Evolutionary conservation across 2,888 invertebrate species (phyloP).

Genomic region (Trissoscelio sp.): DNA sequence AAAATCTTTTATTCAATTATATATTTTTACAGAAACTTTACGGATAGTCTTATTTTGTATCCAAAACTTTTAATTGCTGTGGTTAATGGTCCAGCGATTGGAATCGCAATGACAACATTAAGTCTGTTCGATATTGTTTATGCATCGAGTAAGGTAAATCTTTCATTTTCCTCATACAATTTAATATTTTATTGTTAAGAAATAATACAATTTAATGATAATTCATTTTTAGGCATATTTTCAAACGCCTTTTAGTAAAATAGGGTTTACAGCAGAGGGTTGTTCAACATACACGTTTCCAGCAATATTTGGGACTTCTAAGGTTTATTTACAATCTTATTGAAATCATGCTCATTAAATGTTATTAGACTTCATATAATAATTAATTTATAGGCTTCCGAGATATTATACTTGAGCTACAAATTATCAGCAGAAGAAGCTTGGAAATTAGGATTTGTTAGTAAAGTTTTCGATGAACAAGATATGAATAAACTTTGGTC

Average conservation of each 20-base stretch:
- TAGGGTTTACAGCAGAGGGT: constrained; percentile 95
- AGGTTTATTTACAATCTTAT: constrained; percentile 83
- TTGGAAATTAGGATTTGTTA: constrained; percentile 89
- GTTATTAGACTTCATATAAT: too few relatives aligned
- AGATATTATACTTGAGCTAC: constrained; percentile 88
- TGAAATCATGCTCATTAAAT: too few relatives aligned
- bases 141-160: constrained; percentile 90
- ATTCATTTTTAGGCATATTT: constrained; percentile 89
- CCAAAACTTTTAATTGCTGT: constrained; percentile 94
- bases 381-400: constrained; percentile 85
- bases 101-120: constrained; percentile 93
- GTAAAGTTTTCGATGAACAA: constrained; percentile 89
- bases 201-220: too few relatives aligned
- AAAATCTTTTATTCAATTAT: too few relatives aligned
- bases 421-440: constrained; percentile 93
- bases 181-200: too few relatives aligned
- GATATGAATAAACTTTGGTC: constrained; percentile 84
- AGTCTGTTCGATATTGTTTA: constrained; percentile 95
- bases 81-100: constrained; percentile 97
- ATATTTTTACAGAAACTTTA: too few relatives aligned
- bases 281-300: constrained; percentile 95
- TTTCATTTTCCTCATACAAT: constrained; percentile 16
- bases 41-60: too few relatives aligned
- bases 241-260: constrained; percentile 92
- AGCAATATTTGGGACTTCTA: constrained; percentile 91